Base-by-base conservation (phyloP, 2,888 invertebrate genomes). In the Odontomyia ornata region DNA sequence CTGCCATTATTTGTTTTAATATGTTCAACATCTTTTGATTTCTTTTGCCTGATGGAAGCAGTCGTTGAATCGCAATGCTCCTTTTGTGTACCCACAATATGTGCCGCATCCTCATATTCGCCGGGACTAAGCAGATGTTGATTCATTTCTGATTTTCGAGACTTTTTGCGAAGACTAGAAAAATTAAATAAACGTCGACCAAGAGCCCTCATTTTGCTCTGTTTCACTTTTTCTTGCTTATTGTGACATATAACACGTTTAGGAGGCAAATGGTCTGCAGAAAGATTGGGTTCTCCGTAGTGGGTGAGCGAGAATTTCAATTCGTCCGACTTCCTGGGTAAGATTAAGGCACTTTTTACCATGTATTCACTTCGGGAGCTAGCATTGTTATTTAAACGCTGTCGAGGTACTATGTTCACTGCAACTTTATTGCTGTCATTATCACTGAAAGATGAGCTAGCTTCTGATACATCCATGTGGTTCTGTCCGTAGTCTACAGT, bases 301-400 rank as follows among this genome's bases (percentile, higher is more conserved):
- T 30, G 43, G 11, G 23, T 47, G 1, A 1, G 21, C 13, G 69
- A 15, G 21, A 25, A 28, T n/a, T 72, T 27, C 4, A 28, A 82
- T 62, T 86, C 86, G 21, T 81, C 83, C 77, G 86, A 81, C 18
- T 85, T 84, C 0, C 85, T 82, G 13, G 83, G 82, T 7, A 82
- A 81, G 79, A 86, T 77, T 75, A 85, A 82, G 28, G 79, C 64
- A 43, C 57, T 75, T 62, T 78, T 76, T 57, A 78, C 72, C 75
- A 78, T 69, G 60, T 78, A 78, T 76, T 75, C 62, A 43, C 73
- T 57, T 65, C 3, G 30, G 9, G 27, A 46, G 5, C 21, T 25
- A 1, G 23, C 5, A 23, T 23, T 46, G 9, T 52, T 13, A 18
- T 72, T 57, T 4, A n/a, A 56, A 15, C 28, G 27, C 13, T 69